Evolutionary conservation across 1,140 invertebrate genomes (phyloP).

Genomic region (Melipona quadrifasciata): DNA sequence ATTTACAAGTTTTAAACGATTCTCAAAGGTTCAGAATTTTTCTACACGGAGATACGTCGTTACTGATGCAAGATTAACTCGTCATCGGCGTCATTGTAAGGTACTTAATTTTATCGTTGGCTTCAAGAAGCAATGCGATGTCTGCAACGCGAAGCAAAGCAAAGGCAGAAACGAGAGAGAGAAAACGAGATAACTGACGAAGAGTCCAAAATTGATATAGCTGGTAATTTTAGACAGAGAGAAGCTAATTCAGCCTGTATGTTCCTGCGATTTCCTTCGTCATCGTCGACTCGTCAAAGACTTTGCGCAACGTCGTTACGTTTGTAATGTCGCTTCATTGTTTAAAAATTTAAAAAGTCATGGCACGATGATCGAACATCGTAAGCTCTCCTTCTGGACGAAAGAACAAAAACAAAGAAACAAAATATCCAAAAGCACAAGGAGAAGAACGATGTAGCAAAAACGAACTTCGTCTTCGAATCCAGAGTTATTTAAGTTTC

Average conservation of each 20-base stretch:
- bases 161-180: neutral
- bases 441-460: neutral
- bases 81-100: neutral
- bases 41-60: neutral
- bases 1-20: conserved; percentile 4
- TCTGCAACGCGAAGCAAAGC: neutral
- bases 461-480: neutral
- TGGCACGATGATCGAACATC: neutral
- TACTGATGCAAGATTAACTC: conserved; percentile 47
- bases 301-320: neutral
- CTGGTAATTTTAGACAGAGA: neutral
- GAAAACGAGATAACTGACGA: neutral
- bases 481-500: neutral
- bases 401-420: neutral
- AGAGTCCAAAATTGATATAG: conserved; percentile 8
- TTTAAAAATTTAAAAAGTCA: neutral
- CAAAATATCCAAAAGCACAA: neutral
- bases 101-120: conserved; percentile 40
- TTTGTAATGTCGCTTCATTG: neutral
- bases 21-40: neutral
- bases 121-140: neutral
- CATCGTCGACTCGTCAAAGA: neutral
- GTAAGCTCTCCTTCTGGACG: conserved; percentile 1
- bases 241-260: neutral
- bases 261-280: neutral